Conservation (phyloP, 2,113 vertebrate genomes). For the Protobothrops flavoviridis region DNA sequence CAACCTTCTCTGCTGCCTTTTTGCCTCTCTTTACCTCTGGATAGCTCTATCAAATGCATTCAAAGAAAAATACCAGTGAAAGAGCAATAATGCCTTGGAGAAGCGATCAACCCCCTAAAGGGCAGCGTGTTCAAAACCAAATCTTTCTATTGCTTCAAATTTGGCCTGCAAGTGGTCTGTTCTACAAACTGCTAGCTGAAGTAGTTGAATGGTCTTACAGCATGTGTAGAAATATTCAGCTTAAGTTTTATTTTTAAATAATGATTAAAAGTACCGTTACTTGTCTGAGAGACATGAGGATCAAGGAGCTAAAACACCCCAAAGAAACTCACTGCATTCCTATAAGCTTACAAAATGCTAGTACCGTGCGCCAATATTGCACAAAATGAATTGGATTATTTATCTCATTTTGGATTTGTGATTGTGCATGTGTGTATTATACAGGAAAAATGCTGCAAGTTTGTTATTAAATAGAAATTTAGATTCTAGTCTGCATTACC, state of each 20-base stretch:
- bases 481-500: not conserved
- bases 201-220: not conserved
- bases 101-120: not conserved
- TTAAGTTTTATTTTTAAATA: not conserved
- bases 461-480: constrained; percentile 15
- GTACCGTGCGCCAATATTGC: not conserved
- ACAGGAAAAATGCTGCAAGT: not conserved
- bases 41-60: not conserved
- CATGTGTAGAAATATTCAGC: not conserved
- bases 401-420: not conserved
- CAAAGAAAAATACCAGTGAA: not conserved
- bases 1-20: not conserved
- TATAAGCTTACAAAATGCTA: not conserved
- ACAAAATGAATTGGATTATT: not conserved
- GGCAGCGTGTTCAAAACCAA: not conserved
- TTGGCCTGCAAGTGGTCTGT: not conserved
- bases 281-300: not conserved
- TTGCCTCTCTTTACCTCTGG: not conserved
- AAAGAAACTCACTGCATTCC: not conserved
- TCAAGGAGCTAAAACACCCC: not conserved
- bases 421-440: not conserved
- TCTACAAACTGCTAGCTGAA: not conserved
- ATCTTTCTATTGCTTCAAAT: not conserved
- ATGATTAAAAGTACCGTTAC: not conserved
- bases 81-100: not conserved